phyloP scores from a whole-genome alignment of 2,888 invertebrate species.

The Mythimna lalbum region DNA sequence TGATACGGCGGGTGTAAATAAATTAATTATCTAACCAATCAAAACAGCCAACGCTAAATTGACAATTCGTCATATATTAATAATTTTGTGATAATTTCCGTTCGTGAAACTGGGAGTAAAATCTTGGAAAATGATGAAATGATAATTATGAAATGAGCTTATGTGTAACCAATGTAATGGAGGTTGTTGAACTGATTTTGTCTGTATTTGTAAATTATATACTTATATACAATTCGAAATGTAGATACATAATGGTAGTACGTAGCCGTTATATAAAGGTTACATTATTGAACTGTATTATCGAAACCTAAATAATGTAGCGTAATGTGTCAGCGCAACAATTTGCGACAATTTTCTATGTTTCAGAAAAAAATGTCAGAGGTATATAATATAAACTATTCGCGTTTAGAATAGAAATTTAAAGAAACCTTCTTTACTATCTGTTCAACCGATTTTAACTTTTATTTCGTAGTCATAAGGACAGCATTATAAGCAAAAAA shows the following conservation, averaged over 20 bases:
- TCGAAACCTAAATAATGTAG: slow-evolving; percentile 7
- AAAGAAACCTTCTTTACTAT: too few relatives aligned
- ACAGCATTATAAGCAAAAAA: too few relatives aligned
- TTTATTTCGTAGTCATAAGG: too few relatives aligned
- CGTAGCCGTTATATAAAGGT: background rate
- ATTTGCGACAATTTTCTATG: background rate
- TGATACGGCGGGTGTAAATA: background rate
- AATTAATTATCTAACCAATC: background rate
- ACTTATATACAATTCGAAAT: slow-evolving; percentile 9
- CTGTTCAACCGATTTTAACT: too few relatives aligned
- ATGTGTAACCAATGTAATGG: slow-evolving; percentile 22
- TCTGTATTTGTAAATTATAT: slow-evolving; percentile 30
- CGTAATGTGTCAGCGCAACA: background rate
- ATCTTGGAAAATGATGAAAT: background rate
- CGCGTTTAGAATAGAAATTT: too few relatives aligned
- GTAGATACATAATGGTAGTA: slow-evolving; percentile 16
- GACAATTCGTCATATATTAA: background rate
- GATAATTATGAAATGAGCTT: slow-evolving; percentile 37
- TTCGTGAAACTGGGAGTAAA: background rate
- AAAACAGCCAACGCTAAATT: background rate
- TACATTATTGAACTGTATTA: background rate
- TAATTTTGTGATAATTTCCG: background rate
- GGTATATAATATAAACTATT: background rate
- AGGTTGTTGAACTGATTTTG: slow-evolving; percentile 45
- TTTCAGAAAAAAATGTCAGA: background rate